phyloP scores from a whole-genome alignment of 2,113 vertebrate genomes.

The Camelus dromedarius region DNA sequence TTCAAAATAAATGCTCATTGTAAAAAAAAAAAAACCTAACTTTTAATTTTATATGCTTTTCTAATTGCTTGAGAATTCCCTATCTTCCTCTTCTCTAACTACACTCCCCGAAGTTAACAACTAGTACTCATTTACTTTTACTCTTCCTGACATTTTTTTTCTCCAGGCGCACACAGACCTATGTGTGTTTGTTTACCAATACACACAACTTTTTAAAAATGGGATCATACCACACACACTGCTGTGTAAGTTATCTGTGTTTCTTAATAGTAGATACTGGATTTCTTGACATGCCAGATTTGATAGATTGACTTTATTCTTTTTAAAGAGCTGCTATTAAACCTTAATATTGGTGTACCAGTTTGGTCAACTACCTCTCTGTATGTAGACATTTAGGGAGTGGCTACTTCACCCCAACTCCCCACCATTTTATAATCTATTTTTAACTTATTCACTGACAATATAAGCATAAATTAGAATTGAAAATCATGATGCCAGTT shows the following conservation, averaged over 20 bases:
- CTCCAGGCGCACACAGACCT: neutral
- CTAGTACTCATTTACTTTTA: neutral
- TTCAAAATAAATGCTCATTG: constrained; percentile 16
- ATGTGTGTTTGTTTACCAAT: neutral
- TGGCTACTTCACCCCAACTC: neutral
- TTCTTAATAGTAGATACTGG: neutral
- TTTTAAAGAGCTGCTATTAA: neutral
- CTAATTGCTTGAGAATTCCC: neutral
- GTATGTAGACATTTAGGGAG: neutral
- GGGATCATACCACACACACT: neutral
- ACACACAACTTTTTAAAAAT: too few species aligned
- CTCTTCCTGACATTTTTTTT: neutral
- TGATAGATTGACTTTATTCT: neutral
- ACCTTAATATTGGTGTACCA: neutral
- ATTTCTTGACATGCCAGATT: neutral
- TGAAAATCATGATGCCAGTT: too few species aligned
- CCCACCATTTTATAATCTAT: too few species aligned
- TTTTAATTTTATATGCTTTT: neutral
- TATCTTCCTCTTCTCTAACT: neutral
- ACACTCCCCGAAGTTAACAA: neutral
- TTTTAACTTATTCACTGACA: too few species aligned
- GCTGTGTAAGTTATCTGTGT: neutral
- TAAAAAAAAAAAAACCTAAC: neutral
- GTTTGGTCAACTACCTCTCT: neutral
- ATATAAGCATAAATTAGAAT: too few species aligned